These are phyloP conservation scores for Cavia aperea DNA, from an alignment of 2,113 vertebrate genomes.

Conservation along the genomic window DNA sequence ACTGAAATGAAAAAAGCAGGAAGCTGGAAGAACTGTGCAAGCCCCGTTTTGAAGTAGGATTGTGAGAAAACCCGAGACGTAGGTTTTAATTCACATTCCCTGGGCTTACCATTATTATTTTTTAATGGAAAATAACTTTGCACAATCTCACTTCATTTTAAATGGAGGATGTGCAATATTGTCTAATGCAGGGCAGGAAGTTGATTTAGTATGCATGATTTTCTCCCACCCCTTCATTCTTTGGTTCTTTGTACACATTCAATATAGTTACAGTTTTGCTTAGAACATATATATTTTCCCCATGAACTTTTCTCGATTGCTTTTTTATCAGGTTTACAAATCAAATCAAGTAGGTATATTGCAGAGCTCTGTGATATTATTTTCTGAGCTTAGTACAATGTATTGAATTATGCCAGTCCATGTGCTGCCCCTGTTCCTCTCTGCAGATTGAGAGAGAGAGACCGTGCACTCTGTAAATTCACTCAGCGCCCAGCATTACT, in stretches of 20 bases:
- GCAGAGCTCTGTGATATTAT: conserved; percentile 81
- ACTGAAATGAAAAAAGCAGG: conserved; percentile 39
- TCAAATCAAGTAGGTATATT: conserved; percentile 88
- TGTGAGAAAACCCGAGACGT: conserved; percentile 33
- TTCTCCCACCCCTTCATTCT: conserved; percentile 38
- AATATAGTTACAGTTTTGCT: conserved; percentile 74
- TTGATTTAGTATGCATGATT: conserved; percentile 74
- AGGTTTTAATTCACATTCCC: conserved; percentile 62
- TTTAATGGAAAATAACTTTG: conserved; percentile 69
- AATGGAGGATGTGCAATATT: conserved; percentile 70
- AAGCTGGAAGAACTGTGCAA: background rate
- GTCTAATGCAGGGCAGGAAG: conserved; percentile 61
- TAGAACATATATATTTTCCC: conserved; percentile 74
- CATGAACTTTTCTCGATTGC: conserved; percentile 81
- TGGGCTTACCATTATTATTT: conserved; percentile 56
- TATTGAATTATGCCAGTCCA: conserved; percentile 80
- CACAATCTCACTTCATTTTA: conserved; percentile 57
- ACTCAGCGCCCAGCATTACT: conserved; percentile 74
- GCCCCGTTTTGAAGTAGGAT: conserved; percentile 46
- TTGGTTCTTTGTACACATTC: conserved; percentile 73
- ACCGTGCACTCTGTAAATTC: conserved; percentile 78
- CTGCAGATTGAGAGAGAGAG: conserved; percentile 76
- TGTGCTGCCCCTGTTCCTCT: conserved; percentile 74
- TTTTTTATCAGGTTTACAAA: conserved; percentile 87
- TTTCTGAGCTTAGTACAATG: conserved; percentile 79